These are phyloP conservation scores for Slavum lentiscoides DNA, from an alignment of 2,888 invertebrate species.

Conservation along the genomic window DNA sequence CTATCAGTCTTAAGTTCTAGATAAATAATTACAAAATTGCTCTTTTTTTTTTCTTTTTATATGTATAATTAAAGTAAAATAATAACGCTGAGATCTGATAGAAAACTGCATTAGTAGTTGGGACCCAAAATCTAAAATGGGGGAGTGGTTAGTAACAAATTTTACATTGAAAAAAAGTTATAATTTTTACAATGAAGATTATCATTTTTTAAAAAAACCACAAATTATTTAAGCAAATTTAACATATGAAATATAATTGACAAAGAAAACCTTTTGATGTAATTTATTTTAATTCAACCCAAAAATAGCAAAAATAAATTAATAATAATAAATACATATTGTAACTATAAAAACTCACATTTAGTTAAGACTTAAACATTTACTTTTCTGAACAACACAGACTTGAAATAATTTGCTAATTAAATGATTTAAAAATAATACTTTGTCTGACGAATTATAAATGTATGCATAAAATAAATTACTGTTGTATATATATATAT, in stretches of 20 bases:
- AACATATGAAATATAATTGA: slow-evolving; percentile 22
- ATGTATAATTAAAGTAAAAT: slow-evolving; percentile 32
- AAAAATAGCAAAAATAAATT: slow-evolving; percentile 25
- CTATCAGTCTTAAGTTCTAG: slow-evolving; percentile 53
- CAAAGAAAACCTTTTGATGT: background rate
- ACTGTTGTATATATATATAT: background rate
- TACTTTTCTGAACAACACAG: background rate
- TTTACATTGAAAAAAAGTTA: slow-evolving; percentile 4
- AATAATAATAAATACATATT: background rate
- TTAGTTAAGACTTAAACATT: slow-evolving; percentile 4
- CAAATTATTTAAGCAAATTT: slow-evolving; percentile 9
- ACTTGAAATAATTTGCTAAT: slow-evolving; percentile 3
- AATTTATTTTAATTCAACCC: too few species aligned
- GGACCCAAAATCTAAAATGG: slow-evolving; percentile 50
- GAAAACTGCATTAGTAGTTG: slow-evolving; percentile 52
- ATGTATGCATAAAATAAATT: background rate
- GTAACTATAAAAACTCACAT: slow-evolving; percentile 17
- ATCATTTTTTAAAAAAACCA: slow-evolving; percentile 5
- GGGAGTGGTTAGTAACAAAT: slow-evolving; percentile 44
- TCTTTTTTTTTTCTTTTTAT: background rate
- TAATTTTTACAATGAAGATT: background rate
- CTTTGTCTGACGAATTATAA: background rate
- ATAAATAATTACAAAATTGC: slow-evolving; percentile 46
- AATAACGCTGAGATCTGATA: slow-evolving; percentile 53
- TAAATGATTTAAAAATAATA: slow-evolving; percentile 11